phyloP scores from a whole-genome alignment of 64 coral and sea anemone species.

The Montipora cactus region DNA sequence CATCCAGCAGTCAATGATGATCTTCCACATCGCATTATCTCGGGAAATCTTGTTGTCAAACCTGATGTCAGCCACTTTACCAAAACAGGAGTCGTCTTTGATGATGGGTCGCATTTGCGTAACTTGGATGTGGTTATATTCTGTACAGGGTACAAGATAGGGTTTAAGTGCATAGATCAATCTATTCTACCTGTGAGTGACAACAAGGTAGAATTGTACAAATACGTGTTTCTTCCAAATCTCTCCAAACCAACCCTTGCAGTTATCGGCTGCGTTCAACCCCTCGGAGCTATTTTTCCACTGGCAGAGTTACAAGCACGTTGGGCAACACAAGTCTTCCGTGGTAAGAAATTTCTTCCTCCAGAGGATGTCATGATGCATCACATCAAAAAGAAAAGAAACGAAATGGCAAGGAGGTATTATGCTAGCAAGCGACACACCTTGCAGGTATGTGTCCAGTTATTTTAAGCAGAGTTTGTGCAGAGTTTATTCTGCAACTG shows the following conservation, averaged over 20 bases:
- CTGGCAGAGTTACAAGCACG: slow-evolving; percentile 85
- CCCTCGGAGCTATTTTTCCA: slow-evolving; percentile 80
- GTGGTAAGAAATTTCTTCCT: slow-evolving; percentile 56
- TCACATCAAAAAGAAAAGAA: slow-evolving; percentile 71
- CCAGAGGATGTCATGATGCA: slow-evolving; percentile 75
- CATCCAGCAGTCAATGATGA: slow-evolving; percentile 92
- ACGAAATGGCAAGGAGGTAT: slow-evolving; percentile 69
- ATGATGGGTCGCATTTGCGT: slow-evolving; percentile 55
- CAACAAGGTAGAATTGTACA: slow-evolving; percentile 91
- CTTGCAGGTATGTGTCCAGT: slow-evolving; percentile 66
- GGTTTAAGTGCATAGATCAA: slow-evolving; percentile 79
- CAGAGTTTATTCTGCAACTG: too few relatives aligned
- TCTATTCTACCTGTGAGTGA: slow-evolving; percentile 61
- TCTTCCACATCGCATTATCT: slow-evolving; percentile 76
- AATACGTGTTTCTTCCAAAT: slow-evolving; percentile 89
- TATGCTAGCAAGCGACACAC: slow-evolving; percentile 80
- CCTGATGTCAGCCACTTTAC: slow-evolving; percentile 83
- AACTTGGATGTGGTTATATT: slow-evolving; percentile 92
- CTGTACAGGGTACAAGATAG: slow-evolving; percentile 89
- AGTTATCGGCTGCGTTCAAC: slow-evolving; percentile 85
- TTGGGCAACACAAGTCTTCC: slow-evolving; percentile 79
- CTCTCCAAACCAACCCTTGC: slow-evolving; percentile 78
- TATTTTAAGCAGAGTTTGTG: not conserved
- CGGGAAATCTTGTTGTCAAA: slow-evolving; percentile 72
- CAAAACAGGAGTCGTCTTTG: slow-evolving; percentile 82